phyloP scores from a whole-genome alignment of 2,797 vertebrate species.

The Eulemur rubriventer region DNA sequence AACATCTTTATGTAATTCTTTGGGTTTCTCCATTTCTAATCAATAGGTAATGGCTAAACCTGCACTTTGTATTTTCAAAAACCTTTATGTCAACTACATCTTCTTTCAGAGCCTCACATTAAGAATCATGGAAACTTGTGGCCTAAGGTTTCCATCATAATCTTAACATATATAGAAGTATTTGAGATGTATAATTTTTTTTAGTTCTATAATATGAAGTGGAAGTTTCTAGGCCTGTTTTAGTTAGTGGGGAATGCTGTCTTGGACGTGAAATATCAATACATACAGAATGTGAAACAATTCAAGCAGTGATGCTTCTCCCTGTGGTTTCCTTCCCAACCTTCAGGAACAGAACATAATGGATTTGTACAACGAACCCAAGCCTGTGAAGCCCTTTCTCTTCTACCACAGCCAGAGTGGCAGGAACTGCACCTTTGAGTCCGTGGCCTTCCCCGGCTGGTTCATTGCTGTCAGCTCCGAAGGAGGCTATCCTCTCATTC shows the following conservation, averaged over 20 bases:
- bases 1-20: background rate
- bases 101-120: background rate
- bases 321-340: background rate
- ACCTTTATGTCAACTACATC: background rate
- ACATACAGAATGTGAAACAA: background rate
- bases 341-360: slow-evolving; percentile 3
- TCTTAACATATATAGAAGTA: background rate
- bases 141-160: background rate
- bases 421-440: slow-evolving; percentile 38
- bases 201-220: background rate
- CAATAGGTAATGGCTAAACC: background rate
- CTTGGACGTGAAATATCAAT: background rate
- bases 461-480: slow-evolving; percentile 10
- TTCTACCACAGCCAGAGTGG: background rate
- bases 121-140: background rate
- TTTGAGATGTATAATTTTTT: background rate
- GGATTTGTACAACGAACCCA: background rate
- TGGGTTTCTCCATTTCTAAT: background rate
- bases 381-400: slow-evolving; percentile 18
- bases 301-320: background rate
- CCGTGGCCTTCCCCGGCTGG: slow-evolving; percentile 48
- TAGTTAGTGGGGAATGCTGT: background rate
- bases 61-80: background rate
- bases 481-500: slow-evolving; percentile 2
- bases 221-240: background rate